Evolutionary conservation across 2,113 vertebrate species (phyloP), one percentile per base, ranked within the genome.

Genomic region (Typhlomys cinereus): DNA sequence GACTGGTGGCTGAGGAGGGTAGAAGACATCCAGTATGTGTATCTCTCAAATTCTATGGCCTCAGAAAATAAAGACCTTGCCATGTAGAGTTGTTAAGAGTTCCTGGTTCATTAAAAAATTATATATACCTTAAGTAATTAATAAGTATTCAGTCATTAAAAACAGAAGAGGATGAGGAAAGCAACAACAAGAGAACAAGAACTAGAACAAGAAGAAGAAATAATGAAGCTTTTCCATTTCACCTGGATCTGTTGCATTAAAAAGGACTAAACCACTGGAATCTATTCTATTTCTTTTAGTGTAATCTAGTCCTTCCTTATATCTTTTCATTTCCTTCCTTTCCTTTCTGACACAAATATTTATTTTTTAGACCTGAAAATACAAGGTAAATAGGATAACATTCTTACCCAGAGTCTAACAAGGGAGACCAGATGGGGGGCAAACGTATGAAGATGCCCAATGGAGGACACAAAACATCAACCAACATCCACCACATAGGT

Each of bases 41-140:
- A 52, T 84, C 70, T 96, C 85, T 74, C 73, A 89, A 92, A 61
- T 54, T 93, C 90, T 61, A 71, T 85, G 52, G 36, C 62, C 86
- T 92, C 46, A 21, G 41, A 92, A 90, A 93, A 57, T 64, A 69
- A 95, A 90, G 75, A 74, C 50, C 91, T 62, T 81, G 57, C 20
- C 59, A n/a, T n/a, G n/a, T n/a, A n/a, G n/a, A n/a, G n/a, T 85
- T 70, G 41, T n/a, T 67, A n/a, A 90, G 78, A 88, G 59, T 14
- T 64, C 44, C 48, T 79, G 73, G 52, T 73, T 92, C 52, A 94
- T 89, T 90, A 90, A 39, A 88, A 88, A 92, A 78, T 94, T 94
- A 92, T 36, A 94, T 71, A 52, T 29, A 6, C 1, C 25, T 85
- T 95, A 88, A 92, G 88, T 92, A 93, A 84, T 88, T 95, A 93